Evolutionary conservation across 2,113 vertebrate species (phyloP).

Genomic region (Bettongia penicillata): DNA sequence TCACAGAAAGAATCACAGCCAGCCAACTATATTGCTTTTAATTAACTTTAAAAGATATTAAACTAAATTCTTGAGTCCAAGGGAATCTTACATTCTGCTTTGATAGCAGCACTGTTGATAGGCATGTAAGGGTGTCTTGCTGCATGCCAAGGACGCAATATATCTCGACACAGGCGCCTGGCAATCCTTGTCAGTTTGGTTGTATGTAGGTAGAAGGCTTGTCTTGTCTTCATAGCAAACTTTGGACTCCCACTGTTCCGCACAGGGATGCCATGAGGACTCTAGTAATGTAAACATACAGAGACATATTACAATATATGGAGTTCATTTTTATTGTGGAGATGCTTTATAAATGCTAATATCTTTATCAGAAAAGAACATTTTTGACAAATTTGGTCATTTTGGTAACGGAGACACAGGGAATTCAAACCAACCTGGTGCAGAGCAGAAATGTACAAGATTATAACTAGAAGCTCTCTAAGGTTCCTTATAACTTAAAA

Average conservation of each 20-base stretch:
- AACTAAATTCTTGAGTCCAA: background rate
- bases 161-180: constrained; percentile 94
- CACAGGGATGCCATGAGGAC: constrained; percentile 91
- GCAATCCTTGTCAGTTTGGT: constrained; percentile 91
- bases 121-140: constrained; percentile 95
- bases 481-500: background rate
- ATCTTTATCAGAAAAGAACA: background rate
- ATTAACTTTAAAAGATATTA: background rate
- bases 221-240: constrained; percentile 97
- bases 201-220: constrained; percentile 97
- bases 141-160: constrained; percentile 90
- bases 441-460: background rate
- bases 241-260: constrained; percentile 95
- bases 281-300: constrained; percentile 83
- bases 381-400: background rate
- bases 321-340: background rate
- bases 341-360: background rate
- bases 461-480: background rate
- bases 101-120: constrained; percentile 96
- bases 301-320: constrained; percentile 70
- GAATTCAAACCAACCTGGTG: background rate
- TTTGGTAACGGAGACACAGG: background rate
- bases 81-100: constrained; percentile 93
- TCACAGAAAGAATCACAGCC: background rate
- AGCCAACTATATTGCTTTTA: background rate